Conservation (phyloP, 2,113 vertebrate species). For the Crypturellus undulatus region DNA sequence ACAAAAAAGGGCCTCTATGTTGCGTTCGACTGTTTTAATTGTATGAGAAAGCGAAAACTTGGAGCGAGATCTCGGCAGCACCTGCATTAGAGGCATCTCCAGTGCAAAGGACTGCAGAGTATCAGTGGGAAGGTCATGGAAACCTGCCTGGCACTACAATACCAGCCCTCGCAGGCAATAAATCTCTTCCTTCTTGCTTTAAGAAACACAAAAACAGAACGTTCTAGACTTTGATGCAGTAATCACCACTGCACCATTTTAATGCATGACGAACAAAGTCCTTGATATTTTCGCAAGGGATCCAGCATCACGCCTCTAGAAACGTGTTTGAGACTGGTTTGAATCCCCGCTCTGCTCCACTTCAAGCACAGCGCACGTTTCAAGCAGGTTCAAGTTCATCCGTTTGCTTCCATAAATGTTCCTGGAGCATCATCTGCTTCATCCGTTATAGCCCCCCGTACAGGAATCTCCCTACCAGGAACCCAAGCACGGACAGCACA, state of each 20-base stretch:
- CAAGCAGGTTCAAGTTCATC: background rate
- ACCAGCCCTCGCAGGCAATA: background rate
- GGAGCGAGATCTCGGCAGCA: background rate
- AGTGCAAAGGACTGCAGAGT: background rate
- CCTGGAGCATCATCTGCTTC: background rate
- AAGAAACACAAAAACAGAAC: background rate
- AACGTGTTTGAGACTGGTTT: background rate
- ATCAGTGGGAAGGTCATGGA: background rate
- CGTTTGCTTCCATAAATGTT: background rate
- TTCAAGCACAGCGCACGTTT: accelerated
- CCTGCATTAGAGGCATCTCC: background rate
- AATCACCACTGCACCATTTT: background rate
- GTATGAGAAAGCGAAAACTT: background rate
- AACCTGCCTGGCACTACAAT: background rate
- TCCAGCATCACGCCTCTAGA: background rate
- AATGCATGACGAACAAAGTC: background rate
- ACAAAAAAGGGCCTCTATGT: conserved; percentile 15
- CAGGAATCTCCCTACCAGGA: background rate
- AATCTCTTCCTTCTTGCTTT: background rate
- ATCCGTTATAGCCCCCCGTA: background rate
- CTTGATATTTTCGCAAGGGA: background rate
- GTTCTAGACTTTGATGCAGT: background rate
- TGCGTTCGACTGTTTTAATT: conserved; percentile 2
- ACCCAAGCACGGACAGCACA: accelerated
- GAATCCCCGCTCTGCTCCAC: background rate